Conservation (phyloP, 1,140 invertebrate species). For the Callitettix versicolor region DNA sequence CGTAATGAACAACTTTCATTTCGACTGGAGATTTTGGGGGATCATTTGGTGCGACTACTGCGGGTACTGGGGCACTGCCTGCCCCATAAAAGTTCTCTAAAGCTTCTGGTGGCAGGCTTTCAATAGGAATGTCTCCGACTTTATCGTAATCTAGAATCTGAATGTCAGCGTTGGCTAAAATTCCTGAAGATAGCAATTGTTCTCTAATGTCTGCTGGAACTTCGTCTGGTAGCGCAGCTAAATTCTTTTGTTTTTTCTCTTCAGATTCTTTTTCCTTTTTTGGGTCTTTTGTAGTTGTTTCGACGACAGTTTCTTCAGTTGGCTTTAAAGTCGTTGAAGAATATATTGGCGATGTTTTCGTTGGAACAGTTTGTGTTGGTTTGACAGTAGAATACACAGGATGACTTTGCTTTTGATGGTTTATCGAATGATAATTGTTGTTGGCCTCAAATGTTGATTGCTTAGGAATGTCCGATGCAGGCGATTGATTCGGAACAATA, state of each 20-base stretch:
- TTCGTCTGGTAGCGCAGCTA: slow-evolving; percentile 64
- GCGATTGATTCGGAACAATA: too few species aligned
- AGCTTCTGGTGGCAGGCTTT: slow-evolving; percentile 73
- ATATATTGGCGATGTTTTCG: slow-evolving; percentile 17
- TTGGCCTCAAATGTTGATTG: slow-evolving; percentile 1
- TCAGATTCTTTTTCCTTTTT: slow-evolving; percentile 30
- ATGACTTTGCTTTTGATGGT: slow-evolving; percentile 18
- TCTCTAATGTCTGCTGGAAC: slow-evolving; percentile 74
- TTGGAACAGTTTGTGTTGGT: background rate
- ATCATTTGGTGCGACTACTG: slow-evolving; percentile 22
- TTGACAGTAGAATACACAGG: slow-evolving; percentile 28
- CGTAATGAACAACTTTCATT: slow-evolving; percentile 74
- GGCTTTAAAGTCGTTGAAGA: slow-evolving; percentile 23
- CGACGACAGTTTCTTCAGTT: slow-evolving; percentile 8
- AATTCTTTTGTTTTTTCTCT: slow-evolving; percentile 41
- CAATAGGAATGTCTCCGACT: slow-evolving; percentile 72
- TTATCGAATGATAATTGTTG: slow-evolving; percentile 2
- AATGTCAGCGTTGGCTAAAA: slow-evolving; percentile 74
- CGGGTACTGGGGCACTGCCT: slow-evolving; percentile 35
- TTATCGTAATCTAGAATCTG: slow-evolving; percentile 78
- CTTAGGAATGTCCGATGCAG: background rate
- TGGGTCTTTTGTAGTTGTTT: slow-evolving; percentile 13
- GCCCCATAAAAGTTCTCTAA: slow-evolving; percentile 71
- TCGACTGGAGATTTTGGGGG: slow-evolving; percentile 40
- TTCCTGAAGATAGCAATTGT: slow-evolving; percentile 72